phyloP scores from a whole-genome alignment of 2,113 vertebrate species.

The Eulemur rufifrons region DNA sequence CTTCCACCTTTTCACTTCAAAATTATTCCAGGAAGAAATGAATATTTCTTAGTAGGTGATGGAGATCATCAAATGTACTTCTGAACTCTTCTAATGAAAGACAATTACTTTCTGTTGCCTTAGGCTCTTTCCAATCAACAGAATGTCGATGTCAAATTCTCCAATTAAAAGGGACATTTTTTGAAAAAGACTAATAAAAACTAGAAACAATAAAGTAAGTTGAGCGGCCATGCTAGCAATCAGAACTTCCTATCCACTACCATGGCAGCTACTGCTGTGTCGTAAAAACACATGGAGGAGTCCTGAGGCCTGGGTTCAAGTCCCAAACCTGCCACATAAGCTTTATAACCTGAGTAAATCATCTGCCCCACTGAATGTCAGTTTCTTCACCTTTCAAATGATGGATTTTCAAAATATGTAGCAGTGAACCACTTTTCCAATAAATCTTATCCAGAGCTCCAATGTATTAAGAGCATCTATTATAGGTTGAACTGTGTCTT shows the following conservation, averaged over 20 bases:
- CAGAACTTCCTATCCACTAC: neutral
- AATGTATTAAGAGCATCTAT: neutral
- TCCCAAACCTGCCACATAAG: neutral
- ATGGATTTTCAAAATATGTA: neutral
- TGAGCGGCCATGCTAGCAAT: neutral
- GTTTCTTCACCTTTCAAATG: neutral
- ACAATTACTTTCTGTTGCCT: constrained; percentile 68
- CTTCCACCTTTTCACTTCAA: constrained; percentile 49
- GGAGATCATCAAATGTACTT: constrained; percentile 29
- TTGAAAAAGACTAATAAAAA: constrained; percentile 20
- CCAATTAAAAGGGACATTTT: constrained; percentile 68
- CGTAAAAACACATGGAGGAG: neutral
- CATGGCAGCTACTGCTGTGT: neutral
- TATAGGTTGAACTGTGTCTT: too few species aligned
- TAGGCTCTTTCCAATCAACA: constrained; percentile 52
- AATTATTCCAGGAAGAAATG: constrained; percentile 57
- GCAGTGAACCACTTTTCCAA: neutral
- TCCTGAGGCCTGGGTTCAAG: neutral
- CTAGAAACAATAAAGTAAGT: neutral
- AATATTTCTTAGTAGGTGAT: constrained; percentile 39
- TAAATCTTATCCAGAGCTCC: neutral
- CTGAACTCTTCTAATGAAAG: constrained; percentile 63
- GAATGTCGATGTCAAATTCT: constrained; percentile 60
- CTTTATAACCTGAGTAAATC: neutral
- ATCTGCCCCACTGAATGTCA: neutral